phyloP scores from a whole-genome alignment of 1,140 invertebrate species.

The Arion vulgaris region DNA sequence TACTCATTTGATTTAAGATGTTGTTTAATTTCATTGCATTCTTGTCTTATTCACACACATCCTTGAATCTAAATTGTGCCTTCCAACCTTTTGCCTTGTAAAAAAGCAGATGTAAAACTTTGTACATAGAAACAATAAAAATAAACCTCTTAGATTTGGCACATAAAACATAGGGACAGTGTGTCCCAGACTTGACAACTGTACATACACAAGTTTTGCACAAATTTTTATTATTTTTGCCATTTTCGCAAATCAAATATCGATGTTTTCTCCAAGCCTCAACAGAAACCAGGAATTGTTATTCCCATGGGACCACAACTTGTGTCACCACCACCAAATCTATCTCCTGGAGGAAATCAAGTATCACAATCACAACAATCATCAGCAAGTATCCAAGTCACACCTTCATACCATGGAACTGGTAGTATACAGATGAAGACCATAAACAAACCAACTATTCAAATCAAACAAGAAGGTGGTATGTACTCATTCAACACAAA shows the following conservation, averaged over 20 bases:
- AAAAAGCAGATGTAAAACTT: too few species aligned
- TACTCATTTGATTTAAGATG: too few species aligned
- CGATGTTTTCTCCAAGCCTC: constrained; percentile 21
- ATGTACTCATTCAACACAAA: not conserved
- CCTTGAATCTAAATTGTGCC: too few species aligned
- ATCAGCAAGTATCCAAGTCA: constrained; percentile 53
- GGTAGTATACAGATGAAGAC: constrained; percentile 64
- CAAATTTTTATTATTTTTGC: too few species aligned
- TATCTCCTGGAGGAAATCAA: not conserved
- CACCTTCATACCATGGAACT: constrained; percentile 54
- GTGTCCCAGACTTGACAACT: too few species aligned
- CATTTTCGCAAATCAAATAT: not conserved
- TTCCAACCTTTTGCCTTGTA: too few species aligned
- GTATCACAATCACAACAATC: constrained; percentile 53
- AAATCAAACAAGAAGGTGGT: constrained; percentile 69
- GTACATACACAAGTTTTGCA: too few species aligned
- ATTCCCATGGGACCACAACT: constrained; percentile 60
- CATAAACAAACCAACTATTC: constrained; percentile 62
- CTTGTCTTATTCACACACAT: too few species aligned
- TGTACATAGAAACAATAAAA: too few species aligned
- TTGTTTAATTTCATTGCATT: too few species aligned
- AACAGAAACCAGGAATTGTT: constrained; percentile 65
- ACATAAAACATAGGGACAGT: too few species aligned
- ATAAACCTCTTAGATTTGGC: too few species aligned
- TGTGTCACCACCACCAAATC: constrained; percentile 20